Percentiles rank a stretch among this genome's conserved stretches.
phyloP scores from a whole-genome alignment of 1,140 invertebrate genomes.

The Ceratina calcarata region DNA sequence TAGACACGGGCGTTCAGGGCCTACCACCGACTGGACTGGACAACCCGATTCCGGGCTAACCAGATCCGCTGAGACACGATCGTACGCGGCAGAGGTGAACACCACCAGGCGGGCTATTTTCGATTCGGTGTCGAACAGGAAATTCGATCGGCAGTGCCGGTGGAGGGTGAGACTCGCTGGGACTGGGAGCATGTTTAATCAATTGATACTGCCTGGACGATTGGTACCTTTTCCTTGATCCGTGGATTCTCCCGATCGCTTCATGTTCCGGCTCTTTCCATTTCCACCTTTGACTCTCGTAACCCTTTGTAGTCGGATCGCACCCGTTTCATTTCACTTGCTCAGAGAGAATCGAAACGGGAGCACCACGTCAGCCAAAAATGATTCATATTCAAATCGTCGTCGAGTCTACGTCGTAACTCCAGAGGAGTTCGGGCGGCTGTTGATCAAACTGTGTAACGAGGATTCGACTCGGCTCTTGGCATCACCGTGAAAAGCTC shows the following conservation, averaged over 20 bases:
- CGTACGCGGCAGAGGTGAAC: neutral
- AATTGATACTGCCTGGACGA: constrained; percentile 33
- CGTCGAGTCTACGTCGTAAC: too few relatives aligned
- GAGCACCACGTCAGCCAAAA: too few relatives aligned
- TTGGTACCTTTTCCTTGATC: constrained; percentile 16
- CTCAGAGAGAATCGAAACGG: too few relatives aligned
- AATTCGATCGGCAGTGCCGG: constrained; percentile 33
- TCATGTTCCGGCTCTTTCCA: neutral
- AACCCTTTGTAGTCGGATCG: neutral
- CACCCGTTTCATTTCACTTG: neutral
- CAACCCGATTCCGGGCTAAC: constrained; percentile 32
- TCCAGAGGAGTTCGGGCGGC: too few relatives aligned
- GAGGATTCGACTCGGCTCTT: neutral
- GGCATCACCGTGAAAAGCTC: neutral
- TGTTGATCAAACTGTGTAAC: constrained; percentile 17
- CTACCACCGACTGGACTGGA: constrained; percentile 13
- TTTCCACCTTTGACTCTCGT: neutral
- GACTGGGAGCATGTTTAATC: constrained; percentile 35
- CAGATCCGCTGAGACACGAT: constrained; percentile 40
- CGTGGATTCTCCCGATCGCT: too few relatives aligned
- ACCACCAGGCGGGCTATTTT: constrained; percentile 27
- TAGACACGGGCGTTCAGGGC: constrained; percentile 33
- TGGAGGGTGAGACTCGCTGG: neutral
- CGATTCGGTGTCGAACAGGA: constrained; percentile 44
- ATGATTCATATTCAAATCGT: too few relatives aligned